Percentiles rank a stretch among this genome's conserved stretches.
phyloP scores from a whole-genome alignment of 2,113 vertebrate genomes.

The Edolisoma coerulescens region DNA sequence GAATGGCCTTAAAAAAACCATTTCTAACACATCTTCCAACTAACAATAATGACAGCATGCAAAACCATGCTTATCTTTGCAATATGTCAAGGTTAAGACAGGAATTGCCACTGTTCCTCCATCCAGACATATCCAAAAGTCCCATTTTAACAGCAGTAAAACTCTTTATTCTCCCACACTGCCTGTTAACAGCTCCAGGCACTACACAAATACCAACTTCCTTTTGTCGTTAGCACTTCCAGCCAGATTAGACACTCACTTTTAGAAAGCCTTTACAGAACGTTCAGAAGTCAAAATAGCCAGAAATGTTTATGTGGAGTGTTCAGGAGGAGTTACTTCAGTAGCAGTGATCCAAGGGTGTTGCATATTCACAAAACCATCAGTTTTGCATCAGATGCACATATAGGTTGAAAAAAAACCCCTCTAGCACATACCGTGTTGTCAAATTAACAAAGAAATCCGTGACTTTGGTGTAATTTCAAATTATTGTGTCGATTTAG shows the following conservation, averaged over 20 bases:
- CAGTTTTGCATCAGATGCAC: not conserved
- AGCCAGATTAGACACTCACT: not conserved
- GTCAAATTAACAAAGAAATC: not conserved
- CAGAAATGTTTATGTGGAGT: not conserved
- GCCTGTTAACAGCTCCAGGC: not conserved
- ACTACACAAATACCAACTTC: not conserved
- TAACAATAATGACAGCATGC: not conserved
- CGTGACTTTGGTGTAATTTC: not conserved
- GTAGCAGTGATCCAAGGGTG: not conserved
- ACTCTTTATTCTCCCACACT: not conserved
- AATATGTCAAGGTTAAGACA: not conserved
- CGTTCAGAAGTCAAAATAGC: not conserved
- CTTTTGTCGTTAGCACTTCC: not conserved
- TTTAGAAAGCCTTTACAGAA: not conserved
- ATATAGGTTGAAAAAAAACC: accelerated
- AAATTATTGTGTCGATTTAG: not conserved
- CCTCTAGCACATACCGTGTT: not conserved
- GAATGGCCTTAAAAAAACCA: not conserved
- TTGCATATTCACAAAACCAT: not conserved
- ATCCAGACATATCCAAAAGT: not conserved
- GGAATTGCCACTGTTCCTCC: not conserved
- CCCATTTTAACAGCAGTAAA: not conserved
- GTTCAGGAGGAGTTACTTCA: not conserved
- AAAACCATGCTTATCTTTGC: not conserved
- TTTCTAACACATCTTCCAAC: not conserved